A percentile compares a stretch with the other conserved stretches of the same genome.
Evolutionary conservation across 2,888 invertebrate species (phyloP).

Genomic region (Odontocerum albicorne): DNA sequence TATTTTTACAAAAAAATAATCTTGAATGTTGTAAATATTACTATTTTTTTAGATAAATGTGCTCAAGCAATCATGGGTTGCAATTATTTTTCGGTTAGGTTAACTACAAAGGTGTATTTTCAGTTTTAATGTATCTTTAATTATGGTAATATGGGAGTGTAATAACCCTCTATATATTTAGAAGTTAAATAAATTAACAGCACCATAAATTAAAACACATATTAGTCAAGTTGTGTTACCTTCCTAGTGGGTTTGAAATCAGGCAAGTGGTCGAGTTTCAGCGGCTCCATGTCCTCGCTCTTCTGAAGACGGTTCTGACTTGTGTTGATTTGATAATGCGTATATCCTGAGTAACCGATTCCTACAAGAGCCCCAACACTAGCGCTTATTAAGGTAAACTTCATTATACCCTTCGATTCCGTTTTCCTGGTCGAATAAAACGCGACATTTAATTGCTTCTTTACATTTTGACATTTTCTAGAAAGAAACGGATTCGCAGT

Average conservation of each 20-base stretch:
- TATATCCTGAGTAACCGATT: conserved; percentile 57
- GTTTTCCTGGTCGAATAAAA: neutral
- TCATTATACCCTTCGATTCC: conserved; percentile 37
- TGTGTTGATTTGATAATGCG: conserved; percentile 53
- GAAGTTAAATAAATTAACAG: too few relatives aligned
- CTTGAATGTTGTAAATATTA: too few relatives aligned
- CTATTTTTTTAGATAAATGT: too few relatives aligned
- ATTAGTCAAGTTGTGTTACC: too few relatives aligned
- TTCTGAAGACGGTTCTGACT: neutral
- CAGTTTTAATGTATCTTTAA: too few relatives aligned
- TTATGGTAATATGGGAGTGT: too few relatives aligned
- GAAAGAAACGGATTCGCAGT: neutral
- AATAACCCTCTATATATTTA: too few relatives aligned
- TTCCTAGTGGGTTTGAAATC: neutral
- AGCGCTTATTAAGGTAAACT: conserved; percentile 60
- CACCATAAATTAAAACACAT: too few relatives aligned
- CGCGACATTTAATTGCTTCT: neutral
- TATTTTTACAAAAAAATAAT: too few relatives aligned
- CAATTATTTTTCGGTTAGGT: too few relatives aligned
- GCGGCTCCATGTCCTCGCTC: neutral
- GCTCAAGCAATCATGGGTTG: too few relatives aligned
- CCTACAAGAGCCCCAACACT: conserved; percentile 60
- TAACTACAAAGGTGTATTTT: too few relatives aligned
- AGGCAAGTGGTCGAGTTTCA: neutral
- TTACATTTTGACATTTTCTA: neutral